A percentile compares a stretch with the other conserved stretches of the same genome.
Conservation (phyloP, 1,140 invertebrate genomes). For the Drosophila serrata region DNA sequence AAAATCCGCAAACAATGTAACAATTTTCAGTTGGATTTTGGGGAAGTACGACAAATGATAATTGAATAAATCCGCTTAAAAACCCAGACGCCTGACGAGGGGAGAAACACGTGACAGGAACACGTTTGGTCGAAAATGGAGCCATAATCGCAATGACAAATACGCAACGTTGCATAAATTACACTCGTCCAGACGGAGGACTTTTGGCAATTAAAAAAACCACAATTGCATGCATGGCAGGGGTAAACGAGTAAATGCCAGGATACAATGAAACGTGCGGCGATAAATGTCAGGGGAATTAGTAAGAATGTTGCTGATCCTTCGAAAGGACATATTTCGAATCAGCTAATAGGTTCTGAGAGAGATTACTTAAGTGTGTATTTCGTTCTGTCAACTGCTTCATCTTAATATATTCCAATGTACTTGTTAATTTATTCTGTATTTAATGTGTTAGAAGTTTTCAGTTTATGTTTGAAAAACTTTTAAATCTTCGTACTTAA, state of each 20-base stretch:
- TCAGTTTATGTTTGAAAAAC: no score
- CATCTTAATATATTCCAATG: neutral
- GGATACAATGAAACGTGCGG: slow-evolving; percentile 54
- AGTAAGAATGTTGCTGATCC: slow-evolving; percentile 53
- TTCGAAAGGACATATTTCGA: slow-evolving; percentile 5
- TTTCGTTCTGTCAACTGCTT: neutral
- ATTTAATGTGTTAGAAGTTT: neutral
- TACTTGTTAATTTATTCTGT: neutral
- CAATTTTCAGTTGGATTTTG: slow-evolving; percentile 53
- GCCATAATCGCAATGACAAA: slow-evolving; percentile 72
- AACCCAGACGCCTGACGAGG: slow-evolving; percentile 45
- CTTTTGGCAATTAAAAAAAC: slow-evolving; percentile 59
- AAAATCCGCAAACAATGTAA: slow-evolving; percentile 37
- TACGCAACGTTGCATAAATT: slow-evolving; percentile 66
- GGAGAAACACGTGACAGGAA: slow-evolving; percentile 61
- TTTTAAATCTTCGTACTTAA: no score
- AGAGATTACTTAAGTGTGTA: neutral
- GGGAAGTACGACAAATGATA: slow-evolving; percentile 73
- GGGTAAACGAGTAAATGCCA: slow-evolving; percentile 28
- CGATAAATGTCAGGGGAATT: slow-evolving; percentile 54
- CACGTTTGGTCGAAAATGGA: slow-evolving; percentile 55
- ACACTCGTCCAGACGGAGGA: slow-evolving; percentile 26
- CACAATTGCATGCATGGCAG: slow-evolving; percentile 68
- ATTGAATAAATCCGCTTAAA: slow-evolving; percentile 84
- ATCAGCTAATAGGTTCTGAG: slow-evolving; percentile 29